phyloP scores from a whole-genome alignment of 2,888 invertebrate species.

The Drosophila pseudotalamancana region DNA sequence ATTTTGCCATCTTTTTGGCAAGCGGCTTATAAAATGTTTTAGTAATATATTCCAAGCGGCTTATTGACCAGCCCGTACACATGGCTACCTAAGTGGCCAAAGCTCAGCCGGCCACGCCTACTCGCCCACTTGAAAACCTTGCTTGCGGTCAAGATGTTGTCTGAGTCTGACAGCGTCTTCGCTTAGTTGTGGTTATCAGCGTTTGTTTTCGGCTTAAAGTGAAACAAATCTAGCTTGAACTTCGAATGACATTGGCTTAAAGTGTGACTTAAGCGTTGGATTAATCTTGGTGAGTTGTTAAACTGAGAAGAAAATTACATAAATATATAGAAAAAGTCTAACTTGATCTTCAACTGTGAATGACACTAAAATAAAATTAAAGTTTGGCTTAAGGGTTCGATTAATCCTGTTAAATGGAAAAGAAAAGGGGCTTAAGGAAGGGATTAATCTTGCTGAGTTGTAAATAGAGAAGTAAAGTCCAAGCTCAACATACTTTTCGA shows the following conservation, averaged over 20 bases:
- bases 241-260: conserved; percentile 4
- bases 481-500: too few relatives aligned
- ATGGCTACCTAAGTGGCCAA: conserved; percentile 24
- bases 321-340: too few relatives aligned
- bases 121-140: background rate
- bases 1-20: conserved; percentile 21
- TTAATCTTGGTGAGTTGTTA: background rate
- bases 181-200: conserved; percentile 57
- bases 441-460: too few relatives aligned
- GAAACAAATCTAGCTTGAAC: background rate
- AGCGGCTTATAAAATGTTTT: conserved; percentile 68
- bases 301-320: background rate
- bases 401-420: too few relatives aligned
- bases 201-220: background rate
- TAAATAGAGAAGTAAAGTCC: too few relatives aligned
- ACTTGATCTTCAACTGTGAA: too few relatives aligned
- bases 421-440: too few relatives aligned
- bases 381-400: too few relatives aligned
- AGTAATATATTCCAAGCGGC: conserved; percentile 63
- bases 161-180: conserved; percentile 31
- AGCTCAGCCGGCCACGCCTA: background rate
- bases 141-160: conserved; percentile 42
- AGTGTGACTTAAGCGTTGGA: background rate
- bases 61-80: conserved; percentile 58
- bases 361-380: too few relatives aligned